phyloP scores from a whole-genome alignment of 2,113 vertebrate genomes.

The Ceyx melanurus region DNA sequence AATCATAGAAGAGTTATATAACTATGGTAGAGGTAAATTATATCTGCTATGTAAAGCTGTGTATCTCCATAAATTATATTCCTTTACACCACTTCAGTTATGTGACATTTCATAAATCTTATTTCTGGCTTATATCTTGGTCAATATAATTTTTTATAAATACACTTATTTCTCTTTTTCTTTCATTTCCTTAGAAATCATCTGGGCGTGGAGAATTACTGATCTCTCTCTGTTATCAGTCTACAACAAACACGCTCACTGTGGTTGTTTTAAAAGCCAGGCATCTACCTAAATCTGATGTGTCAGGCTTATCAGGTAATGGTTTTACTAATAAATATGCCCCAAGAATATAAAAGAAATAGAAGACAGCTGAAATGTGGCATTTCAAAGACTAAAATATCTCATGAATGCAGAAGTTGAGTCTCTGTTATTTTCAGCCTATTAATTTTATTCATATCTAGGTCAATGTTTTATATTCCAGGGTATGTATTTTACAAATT shows the following conservation, averaged over 20 bases:
- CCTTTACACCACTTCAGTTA: neutral
- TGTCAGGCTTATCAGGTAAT: conserved; percentile 89
- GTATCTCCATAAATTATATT: neutral
- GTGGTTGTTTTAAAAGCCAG: conserved; percentile 97
- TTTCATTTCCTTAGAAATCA: conserved; percentile 81
- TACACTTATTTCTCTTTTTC: neutral
- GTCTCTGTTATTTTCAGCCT: neutral
- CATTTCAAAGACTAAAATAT: neutral
- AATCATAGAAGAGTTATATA: neutral
- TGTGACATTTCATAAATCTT: neutral
- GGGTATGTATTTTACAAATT: neutral
- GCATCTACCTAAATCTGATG: conserved; percentile 90
- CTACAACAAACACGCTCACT: conserved; percentile 93
- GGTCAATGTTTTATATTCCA: neutral
- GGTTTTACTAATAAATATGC: neutral
- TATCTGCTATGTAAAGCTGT: neutral
- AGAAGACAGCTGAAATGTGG: neutral
- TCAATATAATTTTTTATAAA: neutral
- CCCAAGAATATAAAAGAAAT: neutral
- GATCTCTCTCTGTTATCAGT: conserved; percentile 96
- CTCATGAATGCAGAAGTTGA: neutral
- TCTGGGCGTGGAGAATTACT: conserved; percentile 91
- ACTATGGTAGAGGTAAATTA: neutral
- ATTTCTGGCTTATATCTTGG: neutral
- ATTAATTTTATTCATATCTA: neutral